A percentile compares a stretch with the other conserved stretches of the same genome.
These are phyloP conservation scores for Tetanocera ferruginea DNA, from an alignment of 2,888 invertebrate species.

Conservation along the genomic window DNA sequence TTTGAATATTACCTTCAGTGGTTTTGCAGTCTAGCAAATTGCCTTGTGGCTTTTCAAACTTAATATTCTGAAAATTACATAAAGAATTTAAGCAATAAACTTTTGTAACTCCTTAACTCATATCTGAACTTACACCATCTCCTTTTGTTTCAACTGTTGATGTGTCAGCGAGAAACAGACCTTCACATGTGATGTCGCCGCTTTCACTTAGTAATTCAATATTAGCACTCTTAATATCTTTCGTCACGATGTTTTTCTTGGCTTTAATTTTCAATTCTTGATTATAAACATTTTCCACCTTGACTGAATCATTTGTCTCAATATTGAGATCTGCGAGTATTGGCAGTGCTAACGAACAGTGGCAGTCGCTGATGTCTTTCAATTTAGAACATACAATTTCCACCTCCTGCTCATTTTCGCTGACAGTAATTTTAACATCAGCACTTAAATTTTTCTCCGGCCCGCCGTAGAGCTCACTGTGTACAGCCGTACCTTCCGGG, in stretches of 20 bases:
- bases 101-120: neutral
- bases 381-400: constrained; percentile 26
- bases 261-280: constrained; percentile 57
- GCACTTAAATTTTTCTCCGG: constrained; percentile 54
- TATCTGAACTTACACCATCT: constrained; percentile 51
- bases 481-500: constrained; percentile 58
- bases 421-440: constrained; percentile 52
- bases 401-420: constrained; percentile 49
- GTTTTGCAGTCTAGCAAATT: constrained; percentile 61
- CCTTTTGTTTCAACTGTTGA: constrained; percentile 57
- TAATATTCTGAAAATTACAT: constrained; percentile 55
- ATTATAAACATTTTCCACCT: constrained; percentile 58
- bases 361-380: constrained; percentile 45
- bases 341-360: constrained; percentile 61
- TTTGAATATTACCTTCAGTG: constrained; percentile 59
- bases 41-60: constrained; percentile 65
- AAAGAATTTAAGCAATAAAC: constrained; percentile 29
- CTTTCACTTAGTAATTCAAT: constrained; percentile 57
- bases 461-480: constrained; percentile 58
- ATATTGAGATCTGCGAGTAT: constrained; percentile 61
- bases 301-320: constrained; percentile 51
- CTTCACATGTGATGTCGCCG: constrained; percentile 62
- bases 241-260: constrained; percentile 55
- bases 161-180: constrained; percentile 59
- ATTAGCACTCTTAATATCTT: constrained; percentile 59